Base-by-base conservation (phyloP, 2,113 vertebrate genomes). In the Amphiprion percula region DNA sequence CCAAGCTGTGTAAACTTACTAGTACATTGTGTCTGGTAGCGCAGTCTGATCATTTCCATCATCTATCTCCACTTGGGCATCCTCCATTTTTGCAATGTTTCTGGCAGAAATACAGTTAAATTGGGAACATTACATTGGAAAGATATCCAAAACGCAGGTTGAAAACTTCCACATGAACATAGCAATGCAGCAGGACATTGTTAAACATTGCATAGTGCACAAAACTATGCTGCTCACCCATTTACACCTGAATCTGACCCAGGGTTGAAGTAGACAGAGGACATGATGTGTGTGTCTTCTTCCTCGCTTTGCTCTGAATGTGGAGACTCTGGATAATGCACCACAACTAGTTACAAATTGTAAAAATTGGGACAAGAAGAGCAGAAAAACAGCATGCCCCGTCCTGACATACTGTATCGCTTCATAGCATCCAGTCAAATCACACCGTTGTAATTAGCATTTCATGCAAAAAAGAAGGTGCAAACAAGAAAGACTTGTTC, bases 31-130 rank as follows among this genome's bases (percentile, higher is more conserved):
- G 88, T 95, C 88, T 4, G 93, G 91, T 30, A 92, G 79, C 12
- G 71, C 49, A 23, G 16, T 82, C 10, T 95, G 92, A 44, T 94
- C 89, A 68, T 93, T 72, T 17, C 96, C 97, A 90, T 98, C 94
- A 85, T 97, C 97, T 72, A 97, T 97, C 83, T 94, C 85, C 47
- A 97, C 90, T 63, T 91, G 90, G 49, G 95, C 90, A 28, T 97
- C 95, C 66, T 94, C 92, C 92, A 93, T 91, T 88, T 80, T 91
- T 80, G 85, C 86, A 16, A 70, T 67, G 61, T 88, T 87, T 81
- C 86, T 68, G 21, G 28, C 49, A 52, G 8, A 9, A n/a, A n/a
- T n/a, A 52, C 21, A 19, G 5, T 30, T 5, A 30, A 30, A 30
- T 30, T 21, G 21, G 21, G 21, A 21, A 21, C 21, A 21, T 21